phyloP scores from a whole-genome alignment of 2,888 invertebrate species.

The Drosophila longiperda region DNA sequence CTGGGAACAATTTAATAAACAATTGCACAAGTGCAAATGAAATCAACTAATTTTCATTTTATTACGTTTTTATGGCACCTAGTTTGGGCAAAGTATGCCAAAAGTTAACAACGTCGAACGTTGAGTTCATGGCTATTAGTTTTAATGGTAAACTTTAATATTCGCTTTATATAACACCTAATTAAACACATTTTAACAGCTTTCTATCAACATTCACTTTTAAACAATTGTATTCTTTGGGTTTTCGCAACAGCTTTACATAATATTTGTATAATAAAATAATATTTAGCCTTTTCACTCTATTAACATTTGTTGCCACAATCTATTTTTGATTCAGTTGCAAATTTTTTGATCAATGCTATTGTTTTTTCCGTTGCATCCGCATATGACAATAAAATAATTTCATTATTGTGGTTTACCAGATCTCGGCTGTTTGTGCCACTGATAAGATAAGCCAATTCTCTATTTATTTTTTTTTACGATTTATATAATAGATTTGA shows the following conservation, averaged over 20 bases:
- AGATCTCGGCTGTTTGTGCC: neutral
- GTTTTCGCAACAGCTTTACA: neutral
- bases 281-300: constrained; percentile 11
- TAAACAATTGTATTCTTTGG: neutral
- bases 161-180: neutral
- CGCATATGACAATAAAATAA: neutral
- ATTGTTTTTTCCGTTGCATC: neutral
- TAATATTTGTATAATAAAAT: neutral
- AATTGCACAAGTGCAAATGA: constrained; percentile 30
- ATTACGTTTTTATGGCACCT: constrained; percentile 20
- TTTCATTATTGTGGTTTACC: constrained; percentile 7
- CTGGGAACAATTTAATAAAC: constrained; percentile 18
- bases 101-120: constrained; percentile 18
- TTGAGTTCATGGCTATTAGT: constrained; percentile 19
- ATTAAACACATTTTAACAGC: neutral
- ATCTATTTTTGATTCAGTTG: constrained; percentile 25
- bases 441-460: constrained; percentile 45
- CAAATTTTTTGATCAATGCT: constrained; percentile 9
- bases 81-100: constrained; percentile 15
- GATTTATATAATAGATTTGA: constrained; percentile 26
- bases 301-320: constrained; percentile 15
- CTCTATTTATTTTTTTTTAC: constrained; percentile 11
- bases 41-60: constrained; percentile 24
- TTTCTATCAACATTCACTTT: neutral
- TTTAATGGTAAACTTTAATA: constrained; percentile 5